Conservation (phyloP, 2,888 invertebrate species). For the Troides aeacus region DNA sequence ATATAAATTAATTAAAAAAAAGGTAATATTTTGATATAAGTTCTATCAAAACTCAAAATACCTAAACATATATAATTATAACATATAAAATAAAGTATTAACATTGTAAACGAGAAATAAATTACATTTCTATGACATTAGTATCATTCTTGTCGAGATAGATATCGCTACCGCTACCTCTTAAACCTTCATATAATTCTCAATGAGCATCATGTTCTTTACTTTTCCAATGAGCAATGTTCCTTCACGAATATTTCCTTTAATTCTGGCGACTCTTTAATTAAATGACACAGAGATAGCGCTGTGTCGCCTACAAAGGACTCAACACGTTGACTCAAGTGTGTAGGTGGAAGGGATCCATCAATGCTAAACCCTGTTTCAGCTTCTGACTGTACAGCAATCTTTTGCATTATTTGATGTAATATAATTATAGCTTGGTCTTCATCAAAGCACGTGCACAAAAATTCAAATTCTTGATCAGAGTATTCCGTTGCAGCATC, state of each 20-base stretch:
- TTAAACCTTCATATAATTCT: background rate
- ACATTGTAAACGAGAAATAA: background rate
- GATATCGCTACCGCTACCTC: background rate
- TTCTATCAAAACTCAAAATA: background rate
- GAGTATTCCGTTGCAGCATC: constrained; percentile 53
- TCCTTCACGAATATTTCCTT: constrained; percentile 56
- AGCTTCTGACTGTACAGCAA: constrained; percentile 15
- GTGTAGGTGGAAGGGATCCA: constrained; percentile 39
- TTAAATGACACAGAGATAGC: constrained; percentile 46
- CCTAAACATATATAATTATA: background rate
- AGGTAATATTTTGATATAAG: background rate
- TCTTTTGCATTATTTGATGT: constrained; percentile 31
- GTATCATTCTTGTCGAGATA: background rate
- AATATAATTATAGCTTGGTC: constrained; percentile 32
- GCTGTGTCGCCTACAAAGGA: constrained; percentile 53
- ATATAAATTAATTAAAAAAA: background rate
- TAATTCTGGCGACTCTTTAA: constrained; percentile 49
- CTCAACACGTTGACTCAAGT: constrained; percentile 36
- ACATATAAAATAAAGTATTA: background rate
- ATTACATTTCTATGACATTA: background rate
- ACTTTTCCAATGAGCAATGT: constrained; percentile 29
- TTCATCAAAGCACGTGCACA: constrained; percentile 59
- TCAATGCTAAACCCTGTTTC: constrained; percentile 34
- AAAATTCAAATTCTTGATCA: constrained; percentile 51
- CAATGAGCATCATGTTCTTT: background rate